phyloP scores from a whole-genome alignment of 2,888 invertebrate species.

The Encarsia formosa region DNA sequence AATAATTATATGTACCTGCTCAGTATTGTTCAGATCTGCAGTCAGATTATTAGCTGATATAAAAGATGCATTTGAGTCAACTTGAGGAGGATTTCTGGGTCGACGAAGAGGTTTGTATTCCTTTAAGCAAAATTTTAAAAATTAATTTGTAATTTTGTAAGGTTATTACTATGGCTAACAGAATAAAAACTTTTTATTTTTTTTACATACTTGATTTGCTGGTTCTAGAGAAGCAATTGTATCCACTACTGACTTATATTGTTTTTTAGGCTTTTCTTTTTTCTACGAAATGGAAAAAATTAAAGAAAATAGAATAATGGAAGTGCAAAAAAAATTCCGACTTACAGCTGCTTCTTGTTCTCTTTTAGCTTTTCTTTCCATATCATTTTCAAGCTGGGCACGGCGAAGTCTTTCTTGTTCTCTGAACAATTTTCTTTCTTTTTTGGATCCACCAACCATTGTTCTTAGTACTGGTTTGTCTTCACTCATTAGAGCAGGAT shows the following conservation, averaged over 20 bases:
- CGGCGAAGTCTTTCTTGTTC: constrained; percentile 26
- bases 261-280: too few species aligned
- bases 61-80: background rate
- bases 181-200: too few species aligned
- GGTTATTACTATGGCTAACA: too few species aligned
- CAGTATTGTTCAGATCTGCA: too few species aligned
- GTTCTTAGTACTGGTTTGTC: constrained; percentile 19
- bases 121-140: constrained; percentile 9
- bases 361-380: background rate
- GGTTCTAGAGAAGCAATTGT: too few species aligned
- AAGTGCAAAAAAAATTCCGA: background rate
- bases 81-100: background rate
- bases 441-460: constrained; percentile 28
- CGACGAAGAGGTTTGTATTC: constrained; percentile 16
- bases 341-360: background rate
- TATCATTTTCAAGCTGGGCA: constrained; percentile 12
- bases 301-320: background rate
- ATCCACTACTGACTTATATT: too few species aligned
- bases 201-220: too few species aligned
- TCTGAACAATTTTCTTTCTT: constrained; percentile 27
- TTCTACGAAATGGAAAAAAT: too few species aligned
- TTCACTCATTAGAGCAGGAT: constrained; percentile 27
- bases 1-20: too few species aligned
- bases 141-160: too few species aligned
- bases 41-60: too few species aligned